These are phyloP conservation scores for Periparus ater DNA, from an alignment of 2,797 vertebrate genomes.

Conservation along the genomic window DNA sequence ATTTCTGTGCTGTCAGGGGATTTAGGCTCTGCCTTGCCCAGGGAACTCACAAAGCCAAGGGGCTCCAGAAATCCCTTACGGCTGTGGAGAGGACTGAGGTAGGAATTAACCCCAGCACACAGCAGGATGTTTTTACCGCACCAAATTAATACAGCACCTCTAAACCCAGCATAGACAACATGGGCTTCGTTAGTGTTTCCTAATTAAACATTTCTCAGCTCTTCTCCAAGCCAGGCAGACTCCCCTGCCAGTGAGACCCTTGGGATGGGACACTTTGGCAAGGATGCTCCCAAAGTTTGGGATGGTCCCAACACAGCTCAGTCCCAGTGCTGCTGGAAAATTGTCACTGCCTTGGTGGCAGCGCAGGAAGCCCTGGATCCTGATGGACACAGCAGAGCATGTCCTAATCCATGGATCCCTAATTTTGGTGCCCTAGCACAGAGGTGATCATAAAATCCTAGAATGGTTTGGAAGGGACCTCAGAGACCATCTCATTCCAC, in stretches of 20 bases:
- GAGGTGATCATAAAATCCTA: not conserved
- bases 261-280: not conserved
- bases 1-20: not conserved
- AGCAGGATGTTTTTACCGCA: not conserved
- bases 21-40: not conserved
- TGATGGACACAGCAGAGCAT: not conserved
- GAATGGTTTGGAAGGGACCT: not conserved
- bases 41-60: not conserved
- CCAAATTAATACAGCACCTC: not conserved
- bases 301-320: not conserved
- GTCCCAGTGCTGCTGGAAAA: not conserved
- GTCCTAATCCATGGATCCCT: not conserved
- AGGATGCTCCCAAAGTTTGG: not conserved
- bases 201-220: not conserved
- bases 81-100: not conserved
- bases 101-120: not conserved
- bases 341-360: not conserved
- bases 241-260: not conserved
- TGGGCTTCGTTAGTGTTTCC: not conserved
- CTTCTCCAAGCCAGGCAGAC: not conserved
- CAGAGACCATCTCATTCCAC: fast-evolving
- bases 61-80: not conserved
- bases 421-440: not conserved
- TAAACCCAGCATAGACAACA: not conserved
- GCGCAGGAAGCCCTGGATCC: fast-evolving